Evolutionary conservation across 2,797 vertebrate species (phyloP), one percentile per base, ranked within the genome.

Genomic region (Podarcis siculus): DNA sequence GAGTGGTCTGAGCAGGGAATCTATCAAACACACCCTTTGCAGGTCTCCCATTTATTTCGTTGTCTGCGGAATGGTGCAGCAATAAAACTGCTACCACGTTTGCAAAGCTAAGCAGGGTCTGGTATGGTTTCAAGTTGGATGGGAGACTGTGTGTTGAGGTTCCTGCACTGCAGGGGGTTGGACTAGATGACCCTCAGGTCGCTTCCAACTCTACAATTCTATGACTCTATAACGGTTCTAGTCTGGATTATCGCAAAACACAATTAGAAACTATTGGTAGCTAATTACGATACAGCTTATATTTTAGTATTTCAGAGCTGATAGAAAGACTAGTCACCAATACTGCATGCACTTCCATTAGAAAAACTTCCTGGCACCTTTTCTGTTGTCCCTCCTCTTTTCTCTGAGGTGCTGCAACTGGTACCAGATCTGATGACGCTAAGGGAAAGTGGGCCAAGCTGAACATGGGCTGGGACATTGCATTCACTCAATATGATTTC

Each of bases 341-440:
- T 45, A 32, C 23, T 75, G 32, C 37, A 75, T 84, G 35, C 49
- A 30, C 23, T 75, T 84, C 55, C 13, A 58, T 35, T 25, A 61
- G 32, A 58, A 73, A 3, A 71, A 23, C 3, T 21, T 49, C 23
- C 42, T 58, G 25, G 5, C 19, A 13, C 13, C 30, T 82, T 82
- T 67, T 82, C 64, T 67, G 25, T 8, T 45, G 25, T 17, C 30
- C 37, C 25, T n/a, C 17, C 15, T 30, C 17, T 69, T 82, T 82
- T 37, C 39, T 84, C 39, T 30, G 84, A 89, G 94, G 88, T 75
- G 12, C 84, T 89, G 81, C 72, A 85, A 89, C 90, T 92, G 91
- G 91, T 77, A 86, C 69, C 39, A 72, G 82, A 15, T 58, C 86
- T 88, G 69, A 80, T 86, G 32, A 92, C 83, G 55, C 79, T 79